Conservation (phyloP, 2,113 vertebrate genomes). For the Grammomys surdaster region DNA sequence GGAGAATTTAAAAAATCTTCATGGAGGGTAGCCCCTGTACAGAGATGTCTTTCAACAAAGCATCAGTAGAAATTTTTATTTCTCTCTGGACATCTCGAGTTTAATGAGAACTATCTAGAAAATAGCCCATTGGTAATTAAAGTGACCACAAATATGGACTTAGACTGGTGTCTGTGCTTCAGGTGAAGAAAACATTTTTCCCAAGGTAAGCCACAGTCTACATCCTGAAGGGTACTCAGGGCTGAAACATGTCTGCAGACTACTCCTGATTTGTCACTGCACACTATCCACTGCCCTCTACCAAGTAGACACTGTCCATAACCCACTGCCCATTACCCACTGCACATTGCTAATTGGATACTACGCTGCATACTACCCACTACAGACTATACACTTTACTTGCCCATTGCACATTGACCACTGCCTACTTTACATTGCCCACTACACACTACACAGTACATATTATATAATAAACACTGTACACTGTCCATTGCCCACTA, state of each 20-base stretch:
- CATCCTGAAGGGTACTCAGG: not conserved
- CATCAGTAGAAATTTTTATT: slow-evolving; percentile 53
- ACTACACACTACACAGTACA: not conserved
- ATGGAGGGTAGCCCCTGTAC: not conserved
- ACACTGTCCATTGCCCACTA: fast-evolving
- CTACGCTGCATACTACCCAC: not conserved
- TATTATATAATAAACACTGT: not conserved
- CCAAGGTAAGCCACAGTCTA: not conserved
- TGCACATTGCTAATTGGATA: too few species aligned
- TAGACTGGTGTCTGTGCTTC: not conserved
- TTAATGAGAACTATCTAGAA: slow-evolving; percentile 50
- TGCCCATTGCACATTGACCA: not conserved
- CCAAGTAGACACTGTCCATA: too few species aligned
- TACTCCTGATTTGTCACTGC: not conserved
- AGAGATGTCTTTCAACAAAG: slow-evolving; percentile 65
- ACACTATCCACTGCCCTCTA: not conserved
- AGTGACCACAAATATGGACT: not conserved
- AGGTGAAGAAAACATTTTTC: not conserved
- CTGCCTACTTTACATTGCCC: too few species aligned
- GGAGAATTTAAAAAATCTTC: slow-evolving; percentile 65
- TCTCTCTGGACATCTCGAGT: slow-evolving; percentile 8
- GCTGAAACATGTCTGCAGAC: not conserved
- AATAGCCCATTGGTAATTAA: not conserved
- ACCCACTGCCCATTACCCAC: not conserved
- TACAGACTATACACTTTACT: fast-evolving